Base-by-base conservation (phyloP, 2,888 invertebrate species). In the Chloroclysta siterata region DNA sequence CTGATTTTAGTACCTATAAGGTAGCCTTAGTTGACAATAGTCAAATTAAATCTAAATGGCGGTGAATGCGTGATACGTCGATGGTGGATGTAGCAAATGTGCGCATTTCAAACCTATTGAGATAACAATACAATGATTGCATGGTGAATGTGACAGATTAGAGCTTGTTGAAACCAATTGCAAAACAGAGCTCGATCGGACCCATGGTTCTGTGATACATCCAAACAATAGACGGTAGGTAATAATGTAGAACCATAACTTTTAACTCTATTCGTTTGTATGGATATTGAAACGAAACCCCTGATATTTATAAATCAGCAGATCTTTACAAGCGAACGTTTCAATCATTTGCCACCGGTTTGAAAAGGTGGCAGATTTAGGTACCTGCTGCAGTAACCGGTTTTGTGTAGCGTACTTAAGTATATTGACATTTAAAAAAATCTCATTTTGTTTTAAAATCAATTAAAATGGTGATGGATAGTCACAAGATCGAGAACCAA, bases 401-500 rank as follows among this genome's bases (percentile, higher is more conserved):
- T 44, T 44, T 44, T 15, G 42, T 14, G 7, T 14, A 44, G 13
- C 15, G 14, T 42, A 42, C 0, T 14, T 42, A 33, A 33, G 33
- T 33, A 3, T 33, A 33, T 5, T 5, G 33, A 33, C 33, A 8
- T 5, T 33, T 33, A 5, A 33, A 33, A 33, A 33, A 33, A 6
- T 33, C 33, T 33, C 1, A 33, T 33, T 33, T 33, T 33, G 33
- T 33, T 33, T 8, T 33, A 33, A 33, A 33, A 39, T 39, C 8
- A 11, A 39, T 39, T 10, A 3, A 39, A 39, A 39, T 36, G 11
- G 8, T 36, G 11, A 8, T 11, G 36, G 11, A 11, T 51, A 50
- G 48, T 54, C 41, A 58, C 59, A 46, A 58, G 72, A 71, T 51
- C 55, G 44, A 55, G 70, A 70, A 72, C 68, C 77, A 77, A 75